phyloP scores from a whole-genome alignment of 1,140 invertebrate genomes.

The Drosophila arawakana region DNA sequence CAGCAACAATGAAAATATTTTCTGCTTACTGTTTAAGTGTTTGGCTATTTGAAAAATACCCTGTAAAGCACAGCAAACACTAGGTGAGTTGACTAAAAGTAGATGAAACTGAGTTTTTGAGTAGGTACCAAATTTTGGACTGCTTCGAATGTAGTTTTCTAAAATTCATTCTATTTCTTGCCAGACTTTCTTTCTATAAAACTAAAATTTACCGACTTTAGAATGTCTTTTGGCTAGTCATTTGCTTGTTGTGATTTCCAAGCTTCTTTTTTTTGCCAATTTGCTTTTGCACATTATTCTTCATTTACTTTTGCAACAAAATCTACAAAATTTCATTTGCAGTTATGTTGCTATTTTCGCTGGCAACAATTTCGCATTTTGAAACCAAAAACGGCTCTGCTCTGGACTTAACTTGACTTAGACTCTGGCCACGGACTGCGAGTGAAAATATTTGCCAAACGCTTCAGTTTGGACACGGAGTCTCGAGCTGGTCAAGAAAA shows the following conservation, averaged over 20 bases:
- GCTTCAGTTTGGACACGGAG: conserved; percentile 74
- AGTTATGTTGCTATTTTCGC: conserved; percentile 76
- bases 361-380: conserved; percentile 38
- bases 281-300: conserved; percentile 80
- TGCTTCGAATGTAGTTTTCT: too few relatives aligned
- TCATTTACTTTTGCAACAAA: conserved; percentile 76
- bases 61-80: background rate
- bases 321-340: conserved; percentile 82
- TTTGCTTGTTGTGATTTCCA: background rate
- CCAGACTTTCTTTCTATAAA: too few relatives aligned
- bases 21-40: conserved; percentile 65
- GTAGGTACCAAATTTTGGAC: too few relatives aligned
- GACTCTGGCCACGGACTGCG: background rate
- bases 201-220: background rate
- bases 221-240: background rate
- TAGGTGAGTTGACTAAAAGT: background rate
- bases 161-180: too few relatives aligned
- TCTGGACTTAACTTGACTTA: conserved; percentile 28
- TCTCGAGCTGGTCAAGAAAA: conserved; percentile 59
- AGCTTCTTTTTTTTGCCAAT: conserved; percentile 57
- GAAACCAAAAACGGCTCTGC: background rate
- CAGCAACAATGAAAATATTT: conserved; percentile 83
- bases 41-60: conserved; percentile 38
- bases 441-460: conserved; percentile 72
- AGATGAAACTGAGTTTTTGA: too few relatives aligned